phyloP scores from a whole-genome alignment of 2,888 invertebrate genomes.

The Ophioninae sp. region DNA sequence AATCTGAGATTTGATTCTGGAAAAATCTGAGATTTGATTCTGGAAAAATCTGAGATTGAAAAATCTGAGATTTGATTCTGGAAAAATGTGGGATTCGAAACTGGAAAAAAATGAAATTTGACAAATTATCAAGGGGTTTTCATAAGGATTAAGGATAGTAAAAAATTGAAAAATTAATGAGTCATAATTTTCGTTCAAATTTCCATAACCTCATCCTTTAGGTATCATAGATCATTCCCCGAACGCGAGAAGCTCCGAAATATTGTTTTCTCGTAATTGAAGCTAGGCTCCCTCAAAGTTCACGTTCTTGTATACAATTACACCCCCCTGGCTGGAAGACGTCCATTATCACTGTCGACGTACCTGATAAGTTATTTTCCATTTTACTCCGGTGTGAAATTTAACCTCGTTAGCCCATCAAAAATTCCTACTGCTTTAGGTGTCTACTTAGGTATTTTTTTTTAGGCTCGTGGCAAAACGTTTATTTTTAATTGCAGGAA shows the following conservation, averaged over 20 bases:
- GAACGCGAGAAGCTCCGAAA: conserved; percentile 9
- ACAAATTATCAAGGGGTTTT: too few species aligned
- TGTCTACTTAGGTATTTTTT: background rate
- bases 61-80: too few species aligned
- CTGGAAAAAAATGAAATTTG: too few species aligned
- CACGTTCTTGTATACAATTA: conserved; percentile 7
- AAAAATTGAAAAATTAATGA: too few species aligned
- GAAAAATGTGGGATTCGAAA: too few species aligned
- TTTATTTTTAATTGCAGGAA: background rate
- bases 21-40: too few species aligned
- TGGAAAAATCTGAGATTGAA: too few species aligned
- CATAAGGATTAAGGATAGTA: too few species aligned
- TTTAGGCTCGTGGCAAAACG: background rate
- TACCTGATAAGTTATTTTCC: background rate
- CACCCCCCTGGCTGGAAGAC: background rate
- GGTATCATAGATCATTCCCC: background rate
- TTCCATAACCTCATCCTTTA: too few species aligned
- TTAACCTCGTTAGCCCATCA: background rate
- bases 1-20: too few species aligned
- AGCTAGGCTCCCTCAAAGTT: background rate
- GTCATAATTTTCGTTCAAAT: too few species aligned
- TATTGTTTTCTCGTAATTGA: conserved; percentile 10
- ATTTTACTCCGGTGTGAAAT: background rate
- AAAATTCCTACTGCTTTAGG: background rate
- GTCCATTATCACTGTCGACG: background rate